Percentiles rank a stretch among this genome's conserved stretches.
Evolutionary conservation across 2,113 vertebrate genomes (phyloP).

Genomic region (Melierax canorus): DNA sequence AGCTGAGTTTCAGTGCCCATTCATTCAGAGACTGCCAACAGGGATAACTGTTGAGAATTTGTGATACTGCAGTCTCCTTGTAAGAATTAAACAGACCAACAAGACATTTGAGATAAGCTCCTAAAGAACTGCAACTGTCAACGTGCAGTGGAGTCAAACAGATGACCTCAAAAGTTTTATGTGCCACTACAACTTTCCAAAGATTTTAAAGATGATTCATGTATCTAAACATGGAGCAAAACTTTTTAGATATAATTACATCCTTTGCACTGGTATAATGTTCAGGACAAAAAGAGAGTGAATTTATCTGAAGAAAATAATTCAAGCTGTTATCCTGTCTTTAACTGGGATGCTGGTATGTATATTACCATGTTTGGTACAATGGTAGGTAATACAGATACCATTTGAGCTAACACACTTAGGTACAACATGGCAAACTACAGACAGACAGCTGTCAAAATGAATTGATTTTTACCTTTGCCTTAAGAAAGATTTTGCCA

Average conservation of each 20-base stretch:
- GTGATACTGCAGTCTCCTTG: not conserved
- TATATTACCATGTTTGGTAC: not conserved
- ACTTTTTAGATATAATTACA: not conserved
- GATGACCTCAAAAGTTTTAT: not conserved
- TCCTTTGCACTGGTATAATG: not conserved
- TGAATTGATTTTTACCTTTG: not conserved
- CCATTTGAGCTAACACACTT: not conserved
- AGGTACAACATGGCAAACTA: not conserved
- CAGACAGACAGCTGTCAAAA: not conserved
- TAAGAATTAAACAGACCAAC: not conserved
- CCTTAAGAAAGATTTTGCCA: not conserved
- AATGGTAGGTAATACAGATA: not conserved
- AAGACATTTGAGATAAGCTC: not conserved
- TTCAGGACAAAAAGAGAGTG: not conserved
- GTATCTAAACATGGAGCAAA: not conserved
- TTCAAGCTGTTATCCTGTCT: not conserved
- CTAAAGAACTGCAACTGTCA: not conserved
- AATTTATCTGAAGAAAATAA: not conserved
- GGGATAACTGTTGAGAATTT: not conserved
- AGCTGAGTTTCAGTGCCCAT: not conserved
- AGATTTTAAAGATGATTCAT: not conserved
- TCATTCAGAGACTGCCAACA: not conserved
- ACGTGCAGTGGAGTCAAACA: not conserved
- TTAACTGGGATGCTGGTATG: not conserved
- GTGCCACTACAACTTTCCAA: not conserved